A percentile compares a stretch with the other conserved stretches of the same genome.
These are phyloP conservation scores for Eupithecia tripunctaria DNA, from an alignment of 2,888 invertebrate genomes.

Conservation along the genomic window DNA sequence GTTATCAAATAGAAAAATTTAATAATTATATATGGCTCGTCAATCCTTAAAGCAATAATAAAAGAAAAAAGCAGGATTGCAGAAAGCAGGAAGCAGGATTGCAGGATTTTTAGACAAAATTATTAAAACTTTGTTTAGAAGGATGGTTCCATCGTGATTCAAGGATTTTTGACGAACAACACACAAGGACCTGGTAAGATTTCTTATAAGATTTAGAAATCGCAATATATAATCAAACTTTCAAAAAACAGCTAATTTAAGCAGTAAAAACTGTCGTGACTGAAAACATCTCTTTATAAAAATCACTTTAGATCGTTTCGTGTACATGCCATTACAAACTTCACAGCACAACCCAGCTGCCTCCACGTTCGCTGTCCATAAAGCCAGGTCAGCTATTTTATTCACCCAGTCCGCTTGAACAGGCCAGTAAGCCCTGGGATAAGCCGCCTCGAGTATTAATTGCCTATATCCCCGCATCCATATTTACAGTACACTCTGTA, in stretches of 20 bases:
- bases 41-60: background rate
- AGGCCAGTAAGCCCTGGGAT: background rate
- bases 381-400: background rate
- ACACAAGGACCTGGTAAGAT: background rate
- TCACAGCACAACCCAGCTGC: background rate
- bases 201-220: background rate
- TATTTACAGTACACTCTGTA: constrained; percentile 40
- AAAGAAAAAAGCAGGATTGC: background rate
- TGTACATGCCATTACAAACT: background rate
- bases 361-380: background rate
- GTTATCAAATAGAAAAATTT: too few species aligned
- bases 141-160: background rate
- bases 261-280: background rate
- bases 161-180: background rate
- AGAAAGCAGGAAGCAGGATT: background rate
- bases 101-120: background rate
- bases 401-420: background rate
- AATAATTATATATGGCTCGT: background rate
- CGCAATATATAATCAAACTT: too few species aligned
- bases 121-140: too few species aligned
- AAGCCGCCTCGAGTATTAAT: background rate
- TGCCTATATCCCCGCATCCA: constrained; percentile 27
- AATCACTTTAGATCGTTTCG: background rate
- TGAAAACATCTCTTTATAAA: background rate
- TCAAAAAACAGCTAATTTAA: background rate